phyloP scores from a whole-genome alignment of 2,113 vertebrate species.

The Clarias gariepinus region DNA sequence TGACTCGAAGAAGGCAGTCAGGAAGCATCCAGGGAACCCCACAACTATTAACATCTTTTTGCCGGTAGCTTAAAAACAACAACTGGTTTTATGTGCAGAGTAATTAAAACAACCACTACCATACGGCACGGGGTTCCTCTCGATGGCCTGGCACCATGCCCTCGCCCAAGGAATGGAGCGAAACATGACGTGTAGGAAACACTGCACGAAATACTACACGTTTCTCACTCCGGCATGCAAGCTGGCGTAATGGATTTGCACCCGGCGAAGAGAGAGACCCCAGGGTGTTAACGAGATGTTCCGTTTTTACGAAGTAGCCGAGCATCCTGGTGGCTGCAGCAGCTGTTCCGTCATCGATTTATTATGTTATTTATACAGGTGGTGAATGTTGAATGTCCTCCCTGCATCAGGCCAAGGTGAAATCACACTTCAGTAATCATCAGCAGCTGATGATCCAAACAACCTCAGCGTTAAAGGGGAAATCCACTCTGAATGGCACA shows the following conservation, averaged over 20 bases:
- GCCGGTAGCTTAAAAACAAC: slow-evolving; percentile 61
- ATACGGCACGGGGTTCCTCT: slow-evolving; percentile 46
- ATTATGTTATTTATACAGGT: slow-evolving; percentile 47
- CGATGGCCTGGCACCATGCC: slow-evolving; percentile 39
- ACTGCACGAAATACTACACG: slow-evolving; percentile 49
- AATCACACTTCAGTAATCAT: slow-evolving; percentile 32
- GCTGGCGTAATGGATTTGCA: slow-evolving; percentile 41
- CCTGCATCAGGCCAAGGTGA: slow-evolving; percentile 27
- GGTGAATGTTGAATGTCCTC: slow-evolving; percentile 25
- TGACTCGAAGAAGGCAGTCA: slow-evolving; percentile 42
- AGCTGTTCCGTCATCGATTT: slow-evolving; percentile 49
- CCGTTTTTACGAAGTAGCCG: slow-evolving; percentile 44
- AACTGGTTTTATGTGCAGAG: slow-evolving; percentile 58
- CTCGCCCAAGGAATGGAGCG: slow-evolving; percentile 58
- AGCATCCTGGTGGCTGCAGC: slow-evolving; percentile 45
- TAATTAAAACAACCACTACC: slow-evolving; percentile 61
- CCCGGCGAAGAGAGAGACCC: slow-evolving; percentile 37
- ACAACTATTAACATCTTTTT: slow-evolving; percentile 53
- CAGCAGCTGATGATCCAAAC: slow-evolving; percentile 15
- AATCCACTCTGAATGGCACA: background rate
- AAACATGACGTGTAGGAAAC: slow-evolving; percentile 59
- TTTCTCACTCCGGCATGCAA: slow-evolving; percentile 41
- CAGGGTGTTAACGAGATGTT: slow-evolving; percentile 52
- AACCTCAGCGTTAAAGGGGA: background rate
- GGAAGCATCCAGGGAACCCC: slow-evolving; percentile 66